Base-by-base conservation (phyloP, 2,113 vertebrate species). In the Chaetops frenatus region DNA sequence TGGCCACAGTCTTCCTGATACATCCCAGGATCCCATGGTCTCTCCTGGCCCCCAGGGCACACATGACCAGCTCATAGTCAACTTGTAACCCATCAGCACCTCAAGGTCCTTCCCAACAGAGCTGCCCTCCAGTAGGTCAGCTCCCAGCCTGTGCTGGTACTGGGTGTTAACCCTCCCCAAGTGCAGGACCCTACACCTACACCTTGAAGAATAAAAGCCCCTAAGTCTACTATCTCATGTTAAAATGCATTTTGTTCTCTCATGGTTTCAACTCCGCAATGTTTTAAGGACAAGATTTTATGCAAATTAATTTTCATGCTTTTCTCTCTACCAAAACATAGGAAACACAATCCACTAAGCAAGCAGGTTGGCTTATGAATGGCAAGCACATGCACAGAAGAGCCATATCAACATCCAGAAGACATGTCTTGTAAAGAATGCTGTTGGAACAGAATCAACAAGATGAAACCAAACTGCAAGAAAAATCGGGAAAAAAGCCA, bases 151-250 rank as follows among this genome's bases (percentile, higher is more conserved):
- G 6, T 25, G 24, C 20, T 57, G 25, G 2, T 29, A 31, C 31
- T 36, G 21, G 25, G 25, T 1, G 2, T 50, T 42, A 36, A 18
- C 1, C 16, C 15, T 4, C 2, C 12, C 10, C 13, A 67, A 1
- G 18, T 18, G 27, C 17, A 21, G 45, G 31, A 60, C 14, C 6
- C 33, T 31, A 31, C 9, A 57, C 9, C 27, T 22, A 67, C 11
- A 67, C 11, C 22, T 51, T 44, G 17, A 92, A 57, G 19, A 38
- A 61, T 16, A 38, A 36, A 69, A 58, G 11, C 5, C 20, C 13
- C 19, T n/a, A 38, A 38, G 15, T 56, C 38, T 51, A 60, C 25
- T 8, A 54, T 5, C 1, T 12, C 27, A 62, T 56, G 74, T 60
- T 36, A 70, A 25, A 81, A 74, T 31, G 7, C 15, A 33, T 69